Base-by-base conservation (phyloP, 2,888 invertebrate species). In the Mimas tiliae region DNA sequence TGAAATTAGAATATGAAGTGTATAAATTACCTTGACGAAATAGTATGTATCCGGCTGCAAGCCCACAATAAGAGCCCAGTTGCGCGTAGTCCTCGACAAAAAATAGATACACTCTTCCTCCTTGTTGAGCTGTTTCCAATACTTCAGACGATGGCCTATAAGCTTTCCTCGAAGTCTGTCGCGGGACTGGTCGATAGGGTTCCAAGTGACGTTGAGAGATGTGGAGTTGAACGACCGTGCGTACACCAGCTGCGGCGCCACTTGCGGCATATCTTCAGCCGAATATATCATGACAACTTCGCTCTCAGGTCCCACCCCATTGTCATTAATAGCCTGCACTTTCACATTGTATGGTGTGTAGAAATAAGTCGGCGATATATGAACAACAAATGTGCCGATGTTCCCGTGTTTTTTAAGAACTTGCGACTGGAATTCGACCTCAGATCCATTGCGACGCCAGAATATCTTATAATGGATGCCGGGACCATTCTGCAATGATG, bases 31-130 rank as follows among this genome's bases (percentile, higher is more conserved):
- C 94, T 98, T 98, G 0, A 99, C 98, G 79, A 95, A 96, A 89
- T 99, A 99, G 83, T 98, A 97, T 0, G 97, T 98, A 85, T 99
- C 97, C 0, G 98, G 98, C 78, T 97, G 96, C 63, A 99, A 93
- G 74, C 99, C 99, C 12, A 99, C 98, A 80, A 99, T 97, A 1
- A 98, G 93, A 0, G 98, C 98, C 96, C 97, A 97, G 65, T 97
- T 96, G 64, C 96, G 95, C 0, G 96, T 97, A 1, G 96, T 96
- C 69, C 98, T 95, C 11, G 98, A 98, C 66, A 98, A 90, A 85
- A 96, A 98, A 85, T 97, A 98, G 53, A 97, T 96, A 66, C 96
- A 94, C 80, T 97, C 96, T 80, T 97, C 96, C 83, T 97, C 97
- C 65, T 95, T 94, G 72, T 95, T 95, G 14, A 93, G 94, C 74